Conservation (phyloP, 2,797 vertebrate species). For the Pangasius mekongensis region DNA sequence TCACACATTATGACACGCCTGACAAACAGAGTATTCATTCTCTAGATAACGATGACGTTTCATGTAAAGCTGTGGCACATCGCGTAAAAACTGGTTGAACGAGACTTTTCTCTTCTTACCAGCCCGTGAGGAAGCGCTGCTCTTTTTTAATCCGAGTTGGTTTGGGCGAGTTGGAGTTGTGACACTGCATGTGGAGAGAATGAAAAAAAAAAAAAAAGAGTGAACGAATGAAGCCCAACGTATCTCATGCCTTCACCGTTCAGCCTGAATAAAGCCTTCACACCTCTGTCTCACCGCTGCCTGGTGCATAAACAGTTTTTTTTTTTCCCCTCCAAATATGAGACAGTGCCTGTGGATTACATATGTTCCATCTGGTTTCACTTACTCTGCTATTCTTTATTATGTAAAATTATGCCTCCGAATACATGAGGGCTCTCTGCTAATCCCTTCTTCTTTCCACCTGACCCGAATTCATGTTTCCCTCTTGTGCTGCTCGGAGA, state of each 20-base stretch:
- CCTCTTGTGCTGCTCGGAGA: constrained; percentile 62
- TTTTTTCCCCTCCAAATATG: constrained; percentile 62
- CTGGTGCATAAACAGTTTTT: constrained; percentile 73
- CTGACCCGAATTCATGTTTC: constrained; percentile 79
- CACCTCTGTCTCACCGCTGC: constrained; percentile 61
- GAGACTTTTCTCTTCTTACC: neutral
- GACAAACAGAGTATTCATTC: neutral
- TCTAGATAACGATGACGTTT: neutral
- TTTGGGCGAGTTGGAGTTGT: neutral
- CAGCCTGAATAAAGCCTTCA: constrained; percentile 68
- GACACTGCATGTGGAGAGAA: neutral
- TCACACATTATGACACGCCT: neutral
- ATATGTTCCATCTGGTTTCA: constrained; percentile 75
- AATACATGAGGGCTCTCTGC: constrained; percentile 71
- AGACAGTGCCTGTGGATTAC: constrained; percentile 70
- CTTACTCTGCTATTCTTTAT: constrained; percentile 71
- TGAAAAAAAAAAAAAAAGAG: constrained; percentile 14
- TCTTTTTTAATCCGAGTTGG: neutral
- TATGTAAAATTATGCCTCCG: constrained; percentile 73
- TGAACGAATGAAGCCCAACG: constrained; percentile 64
- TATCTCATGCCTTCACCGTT: constrained; percentile 61
- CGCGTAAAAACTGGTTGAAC: neutral
- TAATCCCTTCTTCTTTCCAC: constrained; percentile 77
- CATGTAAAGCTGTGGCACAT: neutral
- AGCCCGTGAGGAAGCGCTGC: neutral